Base-by-base conservation (phyloP, 2,888 invertebrate species). In the Notodonta dromedarius region DNA sequence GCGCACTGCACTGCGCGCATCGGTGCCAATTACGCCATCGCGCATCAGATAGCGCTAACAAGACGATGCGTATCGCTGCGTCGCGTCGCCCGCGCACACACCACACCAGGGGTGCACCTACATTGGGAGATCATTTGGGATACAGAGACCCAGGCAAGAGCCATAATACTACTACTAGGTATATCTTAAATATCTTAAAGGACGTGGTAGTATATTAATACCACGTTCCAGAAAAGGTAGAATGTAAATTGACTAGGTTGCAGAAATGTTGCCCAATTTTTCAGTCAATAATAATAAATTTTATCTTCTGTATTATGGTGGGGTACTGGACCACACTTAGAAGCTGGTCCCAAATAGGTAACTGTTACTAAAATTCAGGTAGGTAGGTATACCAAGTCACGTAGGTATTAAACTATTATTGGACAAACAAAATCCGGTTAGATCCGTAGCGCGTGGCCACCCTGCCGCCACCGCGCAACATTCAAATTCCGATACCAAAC, bases 41-140 rank as follows among this genome's bases (percentile, higher is more conserved):
- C 80, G 83, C 89, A 91, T 91, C 92, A 82, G 93, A 93, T 93
- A 91, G 78, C 88, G 86, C 90, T 92, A 93, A 93, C 93, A 90
- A 93, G 91, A 75, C 89, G 93, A 93, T 93, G 88, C 85, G 87
- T 92, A 92, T 92, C 77, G 73, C 75, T 73, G 63, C 69, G 64
- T 62, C 63, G 59, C 69, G 65, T 74, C 72, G 70, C 69, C 69
- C 74, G 60, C 64, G 66, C 67, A 67, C 58, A 50, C 59, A 67
- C 75, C 77, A 74, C 74, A 71, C 56, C 11, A 14, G 40, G 32
- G 6, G 53, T n/a, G 35, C 35, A 35, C 35, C 5, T 35, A 13
- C 14, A 9, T 14, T 32, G 12, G 24, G 9, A 5, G 24, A 24
- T 4, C 16, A 24, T 24, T 5, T 11, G 51, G 51, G 51, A 51